A percentile compares a stretch with the other conserved stretches of the same genome.
Evolutionary conservation across 2,888 invertebrate genomes (phyloP).

Genomic region (Hymenopus coronatus): DNA sequence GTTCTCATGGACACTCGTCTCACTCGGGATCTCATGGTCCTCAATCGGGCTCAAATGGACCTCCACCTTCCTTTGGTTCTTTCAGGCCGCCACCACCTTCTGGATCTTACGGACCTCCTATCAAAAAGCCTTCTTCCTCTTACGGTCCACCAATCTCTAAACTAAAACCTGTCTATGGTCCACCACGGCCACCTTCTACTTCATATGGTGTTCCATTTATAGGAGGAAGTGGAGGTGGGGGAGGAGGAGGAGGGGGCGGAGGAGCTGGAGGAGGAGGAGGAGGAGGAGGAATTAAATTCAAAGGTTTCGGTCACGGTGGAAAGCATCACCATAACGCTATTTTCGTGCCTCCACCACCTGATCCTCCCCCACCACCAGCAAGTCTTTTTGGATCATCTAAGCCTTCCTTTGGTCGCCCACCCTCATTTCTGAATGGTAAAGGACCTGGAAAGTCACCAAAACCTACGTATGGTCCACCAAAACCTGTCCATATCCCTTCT

Average conservation of each 20-base stretch:
- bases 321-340: conserved; percentile 39
- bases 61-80: background rate
- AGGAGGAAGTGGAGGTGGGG: background rate
- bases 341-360: conserved; percentile 41
- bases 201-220: conserved; percentile 30
- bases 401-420: background rate
- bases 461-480: conserved; percentile 13
- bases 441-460: conserved; percentile 1
- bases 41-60: background rate
- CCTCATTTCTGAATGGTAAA: background rate
- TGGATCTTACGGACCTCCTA: background rate
- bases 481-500: conserved; percentile 5
- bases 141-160: background rate
- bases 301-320: background rate
- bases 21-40: background rate
- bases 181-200: background rate
- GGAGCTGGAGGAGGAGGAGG: background rate
- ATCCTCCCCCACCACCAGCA: conserved; percentile 31
- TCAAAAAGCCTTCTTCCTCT: background rate
- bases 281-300: background rate
- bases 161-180: conserved; percentile 5
- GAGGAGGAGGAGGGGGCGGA: background rate
- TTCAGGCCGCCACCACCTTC: background rate
- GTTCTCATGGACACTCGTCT: background rate
- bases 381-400: conserved; percentile 27